Evolutionary conservation across 2,797 vertebrate genomes (phyloP), one percentile per base, ranked within the genome.

Genomic region (Anabacerthia variegaticeps): DNA sequence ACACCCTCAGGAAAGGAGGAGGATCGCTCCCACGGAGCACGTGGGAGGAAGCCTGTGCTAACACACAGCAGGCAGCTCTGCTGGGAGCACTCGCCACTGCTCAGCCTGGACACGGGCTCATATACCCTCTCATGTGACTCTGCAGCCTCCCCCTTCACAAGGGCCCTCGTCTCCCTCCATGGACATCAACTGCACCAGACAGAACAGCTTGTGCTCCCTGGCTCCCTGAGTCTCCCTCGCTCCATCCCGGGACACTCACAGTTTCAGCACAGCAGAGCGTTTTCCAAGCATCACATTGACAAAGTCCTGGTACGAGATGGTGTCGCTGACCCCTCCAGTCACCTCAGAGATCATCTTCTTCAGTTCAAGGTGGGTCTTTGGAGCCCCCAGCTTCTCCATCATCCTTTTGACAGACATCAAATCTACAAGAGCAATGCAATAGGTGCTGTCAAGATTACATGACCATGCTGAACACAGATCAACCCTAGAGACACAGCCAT

Each of bases 321-420:
- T 99, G 92, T 99, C 99, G 3, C 99, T 99, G 97, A 97, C 98
- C 37, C 98, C 99, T 2, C 99, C 99, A 0, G 99, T 99, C 97
- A 99, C 99, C 95, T 99, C 99, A 0, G 98, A 98, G 37, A 99
- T 99, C 99, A 99, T 99, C 96, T 99, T 99, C 96, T 99, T 99
- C 97, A 99, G 98, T 97, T 99, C 99, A 69, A 99, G 96, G 95
- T 99, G 99, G 24, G 99, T 99, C 97, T 99, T 99, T 0, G 99
- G 98, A 28, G 99, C 99, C 16, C 99, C 99, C n/a, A 99, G 95
- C 95, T 99, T 99, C 98, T 99, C 99, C 99, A 99, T 99, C 99
- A 99, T 99, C 95, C 98, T 98, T 97, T 99, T 99, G 81, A 99
- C 98, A 44, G 98, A 99, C 99, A 99, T 99, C 97, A 99, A 94